Conservation (phyloP, 1,140 invertebrate genomes). For the Dendrolimus punctatus region DNA sequence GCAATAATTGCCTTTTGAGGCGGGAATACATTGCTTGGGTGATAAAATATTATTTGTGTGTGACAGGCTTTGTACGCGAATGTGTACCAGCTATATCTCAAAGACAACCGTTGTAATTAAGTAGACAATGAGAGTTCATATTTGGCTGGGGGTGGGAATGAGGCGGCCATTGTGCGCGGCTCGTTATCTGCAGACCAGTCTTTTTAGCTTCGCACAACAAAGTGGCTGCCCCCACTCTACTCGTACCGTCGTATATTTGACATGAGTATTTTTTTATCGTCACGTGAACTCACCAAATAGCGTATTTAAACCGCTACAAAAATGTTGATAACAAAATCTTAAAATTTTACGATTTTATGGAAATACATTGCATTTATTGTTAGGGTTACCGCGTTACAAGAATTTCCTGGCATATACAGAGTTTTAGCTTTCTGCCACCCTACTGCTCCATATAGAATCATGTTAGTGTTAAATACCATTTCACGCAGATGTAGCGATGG, state of each 20-base stretch:
- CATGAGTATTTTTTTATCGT: conserved; percentile 3
- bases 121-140: conserved; percentile 60
- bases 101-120: conserved; percentile 63
- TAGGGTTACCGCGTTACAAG: no score
- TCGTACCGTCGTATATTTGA: conserved; percentile 25
- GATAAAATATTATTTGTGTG: conserved; percentile 60
- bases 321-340: no score
- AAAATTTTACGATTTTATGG: no score
- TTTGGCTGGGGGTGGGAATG: conserved; percentile 36
- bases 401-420: no score
- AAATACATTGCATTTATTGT: no score
- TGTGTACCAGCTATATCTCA: conserved; percentile 55
- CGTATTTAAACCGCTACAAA: no score
- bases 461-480: no score
- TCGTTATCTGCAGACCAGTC: conserved; percentile 51
- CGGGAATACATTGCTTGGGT: conserved; percentile 33
- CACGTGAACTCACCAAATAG: neutral
- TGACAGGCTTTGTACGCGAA: conserved; percentile 52
- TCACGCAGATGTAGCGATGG: no score
- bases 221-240: conserved; percentile 17
- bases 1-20: conserved; percentile 33
- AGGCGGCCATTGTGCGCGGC: conserved; percentile 38
- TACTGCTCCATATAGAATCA: no score
- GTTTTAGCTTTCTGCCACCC: no score
- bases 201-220: conserved; percentile 47